Conservation (phyloP, 2,797 vertebrate species). For the Hippocampus kuda region DNA sequence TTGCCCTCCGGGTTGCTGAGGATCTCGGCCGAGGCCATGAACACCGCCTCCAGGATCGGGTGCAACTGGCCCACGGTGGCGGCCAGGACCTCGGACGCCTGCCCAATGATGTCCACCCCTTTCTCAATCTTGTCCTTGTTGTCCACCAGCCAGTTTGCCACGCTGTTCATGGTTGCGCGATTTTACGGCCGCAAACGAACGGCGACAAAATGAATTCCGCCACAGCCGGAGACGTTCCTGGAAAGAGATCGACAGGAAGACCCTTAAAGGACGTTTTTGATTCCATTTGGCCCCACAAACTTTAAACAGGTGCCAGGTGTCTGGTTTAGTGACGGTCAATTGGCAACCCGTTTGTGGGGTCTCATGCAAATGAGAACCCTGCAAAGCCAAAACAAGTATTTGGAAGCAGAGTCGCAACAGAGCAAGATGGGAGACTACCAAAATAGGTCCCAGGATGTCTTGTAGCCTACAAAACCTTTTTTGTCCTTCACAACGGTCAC, state of each 20-base stretch:
- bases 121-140: conserved; percentile 73
- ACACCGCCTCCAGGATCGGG: conserved; percentile 70
- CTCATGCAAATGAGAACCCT: no score
- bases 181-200: conserved; percentile 9
- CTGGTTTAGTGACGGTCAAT: no score
- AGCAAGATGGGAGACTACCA: no score
- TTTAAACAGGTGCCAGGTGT: neutral
- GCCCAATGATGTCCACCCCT: conserved; percentile 71
- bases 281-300: neutral
- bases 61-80: conserved; percentile 70
- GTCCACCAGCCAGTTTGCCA: conserved; percentile 68
- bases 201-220: neutral
- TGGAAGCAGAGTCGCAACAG: no score
- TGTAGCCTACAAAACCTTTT: no score
- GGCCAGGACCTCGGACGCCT: conserved; percentile 68
- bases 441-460: no score
- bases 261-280: neutral
- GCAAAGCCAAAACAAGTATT: no score
- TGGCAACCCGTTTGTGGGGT: no score
- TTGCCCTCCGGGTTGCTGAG: conserved; percentile 67
- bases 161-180: conserved; percentile 54
- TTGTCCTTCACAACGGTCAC: no score
- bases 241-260: conserved; percentile 49
- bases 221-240: conserved; percentile 39
- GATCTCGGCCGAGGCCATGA: conserved; percentile 63